Conservation (phyloP, 2,888 invertebrate genomes). For the Selenia dentaria region DNA sequence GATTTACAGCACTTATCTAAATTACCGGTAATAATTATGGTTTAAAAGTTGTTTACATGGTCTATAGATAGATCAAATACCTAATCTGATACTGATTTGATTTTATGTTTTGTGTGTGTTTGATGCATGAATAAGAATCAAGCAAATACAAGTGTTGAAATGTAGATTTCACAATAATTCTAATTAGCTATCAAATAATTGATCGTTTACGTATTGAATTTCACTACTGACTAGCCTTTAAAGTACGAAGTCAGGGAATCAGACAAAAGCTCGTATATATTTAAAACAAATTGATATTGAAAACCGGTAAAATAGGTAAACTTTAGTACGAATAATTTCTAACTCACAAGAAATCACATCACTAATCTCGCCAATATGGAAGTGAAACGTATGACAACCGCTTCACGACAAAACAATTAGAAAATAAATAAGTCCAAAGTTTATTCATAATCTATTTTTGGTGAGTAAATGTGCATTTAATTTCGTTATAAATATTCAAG, state of each 20-base stretch:
- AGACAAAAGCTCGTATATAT: not conserved
- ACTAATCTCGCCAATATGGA: constrained; percentile 76
- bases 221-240: too few species aligned
- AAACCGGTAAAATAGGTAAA: constrained; percentile 25
- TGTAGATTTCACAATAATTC: too few species aligned
- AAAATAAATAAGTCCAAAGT: constrained; percentile 73
- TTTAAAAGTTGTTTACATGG: too few species aligned
- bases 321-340: constrained; percentile 23
- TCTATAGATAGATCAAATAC: too few species aligned
- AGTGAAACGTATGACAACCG: constrained; percentile 78
- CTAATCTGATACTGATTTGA: too few species aligned
- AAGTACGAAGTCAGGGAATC: not conserved
- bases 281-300: not conserved
- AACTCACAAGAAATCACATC: constrained; percentile 30
- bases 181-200: too few species aligned
- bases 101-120: too few species aligned
- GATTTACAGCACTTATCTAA: too few species aligned
- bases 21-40: too few species aligned
- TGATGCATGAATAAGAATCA: too few species aligned
- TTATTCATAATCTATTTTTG: constrained; percentile 59
- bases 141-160: too few species aligned
- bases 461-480: constrained; percentile 58
- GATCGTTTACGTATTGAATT: too few species aligned
- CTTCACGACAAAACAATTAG: constrained; percentile 67
- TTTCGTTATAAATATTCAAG: constrained; percentile 15